Conservation (phyloP, 1,140 invertebrate genomes). For the Zaprionus camerounensis region DNA sequence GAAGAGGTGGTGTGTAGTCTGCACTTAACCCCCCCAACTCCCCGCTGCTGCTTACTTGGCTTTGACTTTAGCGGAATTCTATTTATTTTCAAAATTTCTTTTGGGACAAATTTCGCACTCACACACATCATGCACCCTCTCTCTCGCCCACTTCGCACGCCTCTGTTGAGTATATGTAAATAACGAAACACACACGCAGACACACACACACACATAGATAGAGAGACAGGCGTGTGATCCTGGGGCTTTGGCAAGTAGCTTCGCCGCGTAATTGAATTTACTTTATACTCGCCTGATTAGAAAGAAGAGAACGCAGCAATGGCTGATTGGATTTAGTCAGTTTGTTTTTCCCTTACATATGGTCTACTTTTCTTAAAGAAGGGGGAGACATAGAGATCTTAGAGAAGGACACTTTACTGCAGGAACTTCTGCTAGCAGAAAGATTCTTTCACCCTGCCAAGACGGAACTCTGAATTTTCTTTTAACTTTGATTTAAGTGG, state of each 20-base stretch:
- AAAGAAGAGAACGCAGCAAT: slow-evolving; percentile 39
- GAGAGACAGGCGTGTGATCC: slow-evolving; percentile 68
- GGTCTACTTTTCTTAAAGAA: background rate
- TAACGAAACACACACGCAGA: slow-evolving; percentile 36
- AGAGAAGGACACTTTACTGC: no score
- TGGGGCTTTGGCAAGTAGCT: slow-evolving; percentile 76
- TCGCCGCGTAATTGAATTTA: slow-evolving; percentile 80
- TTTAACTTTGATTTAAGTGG: no score
- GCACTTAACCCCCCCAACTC: no score
- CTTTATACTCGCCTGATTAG: slow-evolving; percentile 81
- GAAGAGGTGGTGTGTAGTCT: background rate
- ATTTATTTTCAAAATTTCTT: slow-evolving; percentile 79
- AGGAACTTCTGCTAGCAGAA: no score
- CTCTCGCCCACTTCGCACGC: slow-evolving; percentile 17
- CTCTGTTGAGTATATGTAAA: slow-evolving; percentile 39
- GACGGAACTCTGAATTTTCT: no score
- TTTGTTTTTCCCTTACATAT: slow-evolving; percentile 18
- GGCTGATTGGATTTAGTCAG: slow-evolving; percentile 72
- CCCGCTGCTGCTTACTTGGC: slow-evolving; percentile 62
- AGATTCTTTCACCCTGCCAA: no score
- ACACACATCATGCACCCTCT: slow-evolving; percentile 43
- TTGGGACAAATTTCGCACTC: slow-evolving; percentile 59
- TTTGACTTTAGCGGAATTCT: slow-evolving; percentile 80
- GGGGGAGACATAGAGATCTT: background rate
- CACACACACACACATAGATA: slow-evolving; percentile 28